These are phyloP conservation scores for Tylochromis polylepis DNA, from an alignment of 2,113 vertebrate species.

Conservation along the genomic window DNA sequence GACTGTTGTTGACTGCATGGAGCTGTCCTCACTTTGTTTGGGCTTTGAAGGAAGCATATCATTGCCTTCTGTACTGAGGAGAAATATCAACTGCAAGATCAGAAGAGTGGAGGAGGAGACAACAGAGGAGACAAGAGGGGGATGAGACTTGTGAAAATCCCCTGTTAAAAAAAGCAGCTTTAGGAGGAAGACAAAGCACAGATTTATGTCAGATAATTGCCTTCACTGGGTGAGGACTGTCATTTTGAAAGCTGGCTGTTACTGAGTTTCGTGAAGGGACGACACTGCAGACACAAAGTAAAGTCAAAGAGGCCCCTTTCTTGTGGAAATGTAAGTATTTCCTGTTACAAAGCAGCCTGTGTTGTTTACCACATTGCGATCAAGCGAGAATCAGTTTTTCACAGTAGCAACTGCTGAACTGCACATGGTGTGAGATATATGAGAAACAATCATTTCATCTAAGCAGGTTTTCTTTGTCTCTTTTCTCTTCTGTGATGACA, in stretches of 20 bases:
- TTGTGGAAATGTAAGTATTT: constrained; percentile 59
- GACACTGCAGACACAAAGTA: constrained; percentile 12
- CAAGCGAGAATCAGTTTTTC: constrained; percentile 13
- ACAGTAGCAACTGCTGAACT: constrained; percentile 25
- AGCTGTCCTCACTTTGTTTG: constrained; percentile 61
- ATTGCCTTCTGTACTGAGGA: constrained; percentile 37
- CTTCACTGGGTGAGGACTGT: constrained; percentile 42
- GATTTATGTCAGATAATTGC: constrained; percentile 61
- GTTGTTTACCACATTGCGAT: constrained; percentile 32
- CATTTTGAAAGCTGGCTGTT: constrained; percentile 30
- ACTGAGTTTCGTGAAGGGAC: constrained; percentile 13
- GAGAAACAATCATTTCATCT: constrained; percentile 24
- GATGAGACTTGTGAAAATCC: constrained; percentile 69
- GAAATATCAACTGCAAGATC: constrained; percentile 60
- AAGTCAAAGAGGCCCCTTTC: constrained; percentile 23
- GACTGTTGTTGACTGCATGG: constrained; percentile 54
- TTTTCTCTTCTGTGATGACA: constrained; percentile 47
- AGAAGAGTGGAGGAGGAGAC: constrained; percentile 61
- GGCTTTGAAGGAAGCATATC: constrained; percentile 45
- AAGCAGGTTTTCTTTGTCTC: constrained; percentile 63
- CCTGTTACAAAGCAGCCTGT: constrained; percentile 17
- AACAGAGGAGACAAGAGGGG: constrained; percentile 52
- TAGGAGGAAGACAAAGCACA: constrained; percentile 63
- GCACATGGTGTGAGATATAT: constrained; percentile 21
- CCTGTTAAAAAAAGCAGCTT: constrained; percentile 60